Conservation (phyloP, 2,888 invertebrate genomes). For the Himalopsyche kuldschensis region DNA sequence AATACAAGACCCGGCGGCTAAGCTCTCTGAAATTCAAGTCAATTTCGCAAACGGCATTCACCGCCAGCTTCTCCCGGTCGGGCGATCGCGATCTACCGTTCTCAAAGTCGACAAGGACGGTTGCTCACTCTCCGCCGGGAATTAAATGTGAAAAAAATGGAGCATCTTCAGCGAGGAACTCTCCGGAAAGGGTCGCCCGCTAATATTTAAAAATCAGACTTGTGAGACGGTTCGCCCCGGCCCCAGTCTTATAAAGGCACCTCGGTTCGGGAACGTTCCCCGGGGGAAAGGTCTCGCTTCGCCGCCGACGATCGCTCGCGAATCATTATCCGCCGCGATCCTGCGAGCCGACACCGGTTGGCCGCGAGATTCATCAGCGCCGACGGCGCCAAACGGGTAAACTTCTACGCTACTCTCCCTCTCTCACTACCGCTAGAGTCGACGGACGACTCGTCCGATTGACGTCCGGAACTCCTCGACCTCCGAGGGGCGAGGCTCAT, state of each 20-base stretch:
- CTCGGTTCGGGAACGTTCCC: constrained; percentile 36
- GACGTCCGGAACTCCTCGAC: not conserved
- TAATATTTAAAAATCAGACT: constrained; percentile 39
- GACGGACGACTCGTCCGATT: not conserved
- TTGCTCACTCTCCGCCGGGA: not conserved
- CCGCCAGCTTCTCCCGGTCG: not conserved
- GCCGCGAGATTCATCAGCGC: no score
- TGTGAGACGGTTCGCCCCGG: constrained; percentile 39
- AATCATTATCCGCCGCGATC: not conserved
- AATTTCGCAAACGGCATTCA: constrained; percentile 25
- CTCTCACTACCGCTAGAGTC: not conserved
- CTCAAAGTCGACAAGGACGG: constrained; percentile 23
- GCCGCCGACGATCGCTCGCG: not conserved
- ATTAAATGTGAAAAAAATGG: not conserved
- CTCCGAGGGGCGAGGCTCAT: not conserved
- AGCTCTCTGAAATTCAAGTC: constrained; percentile 38
- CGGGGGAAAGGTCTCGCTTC: not conserved
- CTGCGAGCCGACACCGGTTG: not conserved
- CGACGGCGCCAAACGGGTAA: not conserved
- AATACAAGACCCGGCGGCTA: constrained; percentile 39
- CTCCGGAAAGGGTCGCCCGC: constrained; percentile 5
- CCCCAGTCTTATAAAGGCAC: constrained; percentile 41
- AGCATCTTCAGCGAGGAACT: not conserved
- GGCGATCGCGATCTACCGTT: constrained; percentile 1
- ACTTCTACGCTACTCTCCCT: not conserved